Conservation (phyloP, 2,888 invertebrate species). For the Leptinotarsa rubiginosa region DNA sequence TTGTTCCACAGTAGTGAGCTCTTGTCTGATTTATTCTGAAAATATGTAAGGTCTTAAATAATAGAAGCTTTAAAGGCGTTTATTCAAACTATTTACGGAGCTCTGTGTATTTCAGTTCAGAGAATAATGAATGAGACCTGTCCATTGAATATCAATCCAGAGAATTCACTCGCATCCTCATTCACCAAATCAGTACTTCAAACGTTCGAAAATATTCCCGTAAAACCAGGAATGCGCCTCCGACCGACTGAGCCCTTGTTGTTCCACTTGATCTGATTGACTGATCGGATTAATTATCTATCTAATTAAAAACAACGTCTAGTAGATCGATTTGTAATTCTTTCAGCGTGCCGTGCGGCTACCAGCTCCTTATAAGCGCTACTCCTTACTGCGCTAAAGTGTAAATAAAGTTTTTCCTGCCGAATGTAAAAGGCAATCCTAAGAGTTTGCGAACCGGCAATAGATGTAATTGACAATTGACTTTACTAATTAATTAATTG, state of each 20-base stretch:
- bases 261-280: slow-evolving; percentile 62
- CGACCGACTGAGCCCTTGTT: slow-evolving; percentile 33
- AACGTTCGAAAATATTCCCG: slow-evolving; percentile 35
- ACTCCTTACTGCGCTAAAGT: slow-evolving; percentile 62
- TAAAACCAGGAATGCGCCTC: slow-evolving; percentile 24
- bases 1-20: too few species aligned
- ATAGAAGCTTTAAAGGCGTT: too few species aligned
- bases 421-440: slow-evolving; percentile 60
- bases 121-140: background rate
- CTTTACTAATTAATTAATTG: slow-evolving; percentile 66
- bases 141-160: slow-evolving; percentile 26
- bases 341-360: slow-evolving; percentile 53
- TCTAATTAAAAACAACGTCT: slow-evolving; percentile 63
- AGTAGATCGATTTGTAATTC: slow-evolving; percentile 61
- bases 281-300: slow-evolving; percentile 64
- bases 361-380: slow-evolving; percentile 60
- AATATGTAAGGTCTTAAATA: too few species aligned
- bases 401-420: slow-evolving; percentile 64
- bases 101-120: background rate
- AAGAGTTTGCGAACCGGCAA: slow-evolving; percentile 54
- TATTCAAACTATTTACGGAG: too few species aligned
- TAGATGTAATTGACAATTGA: slow-evolving; percentile 64
- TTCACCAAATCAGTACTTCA: slow-evolving; percentile 39
- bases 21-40: too few species aligned
- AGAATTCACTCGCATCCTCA: slow-evolving; percentile 30